Conservation (phyloP, 2,888 invertebrate genomes). For the Pachycephus smyrnensis region DNA sequence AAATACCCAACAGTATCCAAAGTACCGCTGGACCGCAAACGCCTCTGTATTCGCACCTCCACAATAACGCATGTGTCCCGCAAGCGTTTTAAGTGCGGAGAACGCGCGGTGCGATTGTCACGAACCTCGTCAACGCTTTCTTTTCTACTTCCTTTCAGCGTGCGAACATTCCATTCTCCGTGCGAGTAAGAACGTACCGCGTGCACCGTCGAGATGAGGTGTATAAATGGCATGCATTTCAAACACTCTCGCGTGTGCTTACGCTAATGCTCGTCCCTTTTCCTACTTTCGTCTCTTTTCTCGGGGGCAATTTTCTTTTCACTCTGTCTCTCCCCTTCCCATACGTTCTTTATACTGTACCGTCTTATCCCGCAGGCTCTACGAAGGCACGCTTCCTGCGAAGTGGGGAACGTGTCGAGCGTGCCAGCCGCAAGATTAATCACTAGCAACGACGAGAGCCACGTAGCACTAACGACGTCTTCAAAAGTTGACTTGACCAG, state of each 20-base stretch:
- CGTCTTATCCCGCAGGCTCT: background rate
- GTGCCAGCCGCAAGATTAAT: constrained; percentile 46
- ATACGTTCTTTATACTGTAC: background rate
- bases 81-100: background rate
- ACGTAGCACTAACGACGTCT: background rate
- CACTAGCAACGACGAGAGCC: constrained; percentile 34
- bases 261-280: constrained; percentile 1
- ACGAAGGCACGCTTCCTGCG: background rate
- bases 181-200: constrained; percentile 26
- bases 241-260: constrained; percentile 3
- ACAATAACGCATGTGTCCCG: background rate
- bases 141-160: background rate
- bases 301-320: constrained; percentile 9
- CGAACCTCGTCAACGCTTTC: background rate
- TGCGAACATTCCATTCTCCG: constrained; percentile 11
- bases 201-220: constrained; percentile 14
- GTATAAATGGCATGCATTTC: constrained; percentile 4
- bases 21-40: background rate
- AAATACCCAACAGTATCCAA: background rate
- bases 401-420: constrained; percentile 31
- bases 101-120: background rate
- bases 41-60: background rate
- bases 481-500: background rate
- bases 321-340: background rate
- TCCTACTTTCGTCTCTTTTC: constrained; percentile 1